phyloP scores from a whole-genome alignment of 2,888 invertebrate species.

The Drosophila leonis region DNA sequence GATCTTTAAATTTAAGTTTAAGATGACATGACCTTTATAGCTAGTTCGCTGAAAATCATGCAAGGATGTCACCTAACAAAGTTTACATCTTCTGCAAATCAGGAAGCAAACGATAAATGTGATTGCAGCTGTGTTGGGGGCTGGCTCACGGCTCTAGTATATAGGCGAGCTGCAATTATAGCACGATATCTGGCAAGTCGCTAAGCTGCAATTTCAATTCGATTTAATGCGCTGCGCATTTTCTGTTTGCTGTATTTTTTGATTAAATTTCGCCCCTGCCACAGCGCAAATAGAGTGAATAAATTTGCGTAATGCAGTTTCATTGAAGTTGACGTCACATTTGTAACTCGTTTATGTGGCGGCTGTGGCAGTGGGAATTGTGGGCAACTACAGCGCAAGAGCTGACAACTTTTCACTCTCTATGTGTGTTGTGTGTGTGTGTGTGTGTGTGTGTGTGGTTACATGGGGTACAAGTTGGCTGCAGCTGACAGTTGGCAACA shows the following conservation, averaged over 20 bases:
- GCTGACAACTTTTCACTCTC: slow-evolving; percentile 3
- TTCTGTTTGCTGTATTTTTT: not conserved
- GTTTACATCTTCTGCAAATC: not conserved
- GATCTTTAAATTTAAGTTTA: too few relatives aligned
- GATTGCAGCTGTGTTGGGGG: not conserved
- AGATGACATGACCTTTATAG: not conserved
- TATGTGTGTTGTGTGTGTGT: not conserved
- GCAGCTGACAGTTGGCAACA: slow-evolving; percentile 38
- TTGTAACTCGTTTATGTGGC: slow-evolving; percentile 53
- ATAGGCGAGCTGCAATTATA: not conserved
- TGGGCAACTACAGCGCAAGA: slow-evolving; percentile 3
- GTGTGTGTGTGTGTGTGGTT: slow-evolving; percentile 7
- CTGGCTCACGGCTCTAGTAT: not conserved
- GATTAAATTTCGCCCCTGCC: slow-evolving; percentile 56
- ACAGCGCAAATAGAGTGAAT: slow-evolving; percentile 42
- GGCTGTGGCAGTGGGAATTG: not conserved
- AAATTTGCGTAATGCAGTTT: slow-evolving; percentile 62
- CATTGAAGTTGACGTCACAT: slow-evolving; percentile 46
- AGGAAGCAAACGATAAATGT: not conserved
- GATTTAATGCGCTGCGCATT: slow-evolving; percentile 16
- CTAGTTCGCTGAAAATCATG: not conserved
- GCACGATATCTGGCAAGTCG: not conserved
- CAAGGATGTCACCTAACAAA: not conserved
- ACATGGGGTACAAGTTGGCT: slow-evolving; percentile 15
- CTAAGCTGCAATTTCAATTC: slow-evolving; percentile 8